Conservation (phyloP, 2,888 invertebrate species). For the Drosophila ustulata region DNA sequence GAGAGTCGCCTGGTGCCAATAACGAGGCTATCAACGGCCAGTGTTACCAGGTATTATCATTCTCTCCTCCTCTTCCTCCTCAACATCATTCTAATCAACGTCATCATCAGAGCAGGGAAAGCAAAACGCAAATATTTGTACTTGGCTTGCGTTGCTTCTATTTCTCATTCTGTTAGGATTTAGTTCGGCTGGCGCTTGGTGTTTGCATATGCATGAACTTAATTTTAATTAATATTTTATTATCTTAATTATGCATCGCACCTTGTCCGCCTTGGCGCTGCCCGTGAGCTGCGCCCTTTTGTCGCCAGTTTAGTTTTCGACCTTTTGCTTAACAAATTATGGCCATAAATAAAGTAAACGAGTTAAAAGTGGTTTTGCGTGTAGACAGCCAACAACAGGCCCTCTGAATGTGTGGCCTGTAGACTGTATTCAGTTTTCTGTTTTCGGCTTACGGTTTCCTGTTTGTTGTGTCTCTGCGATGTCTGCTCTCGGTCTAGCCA, state of each 20-base stretch:
- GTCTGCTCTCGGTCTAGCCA: constrained; percentile 64
- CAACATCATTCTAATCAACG: constrained; percentile 61
- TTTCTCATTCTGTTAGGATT: constrained; percentile 19
- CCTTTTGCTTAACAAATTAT: constrained; percentile 83
- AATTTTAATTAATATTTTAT: constrained; percentile 84
- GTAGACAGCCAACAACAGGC: constrained; percentile 45
- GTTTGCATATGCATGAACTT: constrained; percentile 77
- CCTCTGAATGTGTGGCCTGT: background rate
- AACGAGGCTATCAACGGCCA: constrained; percentile 74
- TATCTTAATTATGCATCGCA: constrained; percentile 84
- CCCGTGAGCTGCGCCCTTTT: constrained; percentile 52
- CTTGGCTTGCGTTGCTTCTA: constrained; percentile 39
- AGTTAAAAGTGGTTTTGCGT: constrained; percentile 80
- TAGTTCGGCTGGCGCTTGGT: constrained; percentile 27
- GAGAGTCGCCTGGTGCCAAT: constrained; percentile 54
- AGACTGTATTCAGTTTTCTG: background rate
- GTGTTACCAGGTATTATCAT: constrained; percentile 25
- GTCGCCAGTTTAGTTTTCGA: constrained; percentile 72
- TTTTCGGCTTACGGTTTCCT: constrained; percentile 11
- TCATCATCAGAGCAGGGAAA: constrained; percentile 41
- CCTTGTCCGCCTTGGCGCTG: constrained; percentile 53
- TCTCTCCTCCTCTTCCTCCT: background rate
- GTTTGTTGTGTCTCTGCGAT: constrained; percentile 23
- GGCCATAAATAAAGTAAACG: constrained; percentile 83
- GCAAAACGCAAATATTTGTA: constrained; percentile 72